phyloP scores from a whole-genome alignment of 2,888 invertebrate species.

The Deilephila elpenor region DNA sequence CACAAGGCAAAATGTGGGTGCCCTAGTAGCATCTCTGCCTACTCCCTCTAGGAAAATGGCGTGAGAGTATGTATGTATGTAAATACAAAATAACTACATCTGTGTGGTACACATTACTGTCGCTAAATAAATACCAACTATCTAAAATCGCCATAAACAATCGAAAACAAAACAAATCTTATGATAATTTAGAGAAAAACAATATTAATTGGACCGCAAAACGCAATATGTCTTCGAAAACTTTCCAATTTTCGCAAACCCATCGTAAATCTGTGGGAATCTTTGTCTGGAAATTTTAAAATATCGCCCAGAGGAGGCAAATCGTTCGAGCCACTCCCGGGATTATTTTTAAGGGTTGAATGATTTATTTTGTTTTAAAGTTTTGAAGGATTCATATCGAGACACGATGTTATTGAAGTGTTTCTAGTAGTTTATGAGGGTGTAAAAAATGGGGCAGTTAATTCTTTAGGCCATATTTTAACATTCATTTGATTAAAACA shows the following conservation, averaged over 20 bases:
- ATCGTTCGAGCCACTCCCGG: slow-evolving; percentile 46
- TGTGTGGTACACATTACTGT: too few species aligned
- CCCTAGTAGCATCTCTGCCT: too few species aligned
- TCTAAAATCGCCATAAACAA: background rate
- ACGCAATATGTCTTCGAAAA: slow-evolving; percentile 69
- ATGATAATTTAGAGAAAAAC: slow-evolving; percentile 30
- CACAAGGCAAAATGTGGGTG: too few species aligned
- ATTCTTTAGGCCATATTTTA: too few species aligned
- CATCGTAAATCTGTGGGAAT: slow-evolving; percentile 69
- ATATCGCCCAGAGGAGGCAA: slow-evolving; percentile 60
- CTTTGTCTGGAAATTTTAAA: slow-evolving; percentile 71
- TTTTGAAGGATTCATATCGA: slow-evolving; percentile 23
- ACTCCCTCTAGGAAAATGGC: too few species aligned
- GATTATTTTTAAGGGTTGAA: slow-evolving; percentile 64
- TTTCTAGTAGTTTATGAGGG: background rate
- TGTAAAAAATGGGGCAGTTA: background rate
- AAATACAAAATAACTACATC: too few species aligned
- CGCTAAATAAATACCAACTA: background rate
- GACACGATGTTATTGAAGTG: background rate
- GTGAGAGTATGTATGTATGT: too few species aligned
- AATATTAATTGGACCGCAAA: slow-evolving; percentile 43
- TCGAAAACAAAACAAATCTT: background rate
- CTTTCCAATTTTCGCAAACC: slow-evolving; percentile 76
- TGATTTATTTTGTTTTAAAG: slow-evolving; percentile 58
- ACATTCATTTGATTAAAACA: too few species aligned